phyloP scores from a whole-genome alignment of 2,797 vertebrate genomes.

The Lithobates pipiens region DNA sequence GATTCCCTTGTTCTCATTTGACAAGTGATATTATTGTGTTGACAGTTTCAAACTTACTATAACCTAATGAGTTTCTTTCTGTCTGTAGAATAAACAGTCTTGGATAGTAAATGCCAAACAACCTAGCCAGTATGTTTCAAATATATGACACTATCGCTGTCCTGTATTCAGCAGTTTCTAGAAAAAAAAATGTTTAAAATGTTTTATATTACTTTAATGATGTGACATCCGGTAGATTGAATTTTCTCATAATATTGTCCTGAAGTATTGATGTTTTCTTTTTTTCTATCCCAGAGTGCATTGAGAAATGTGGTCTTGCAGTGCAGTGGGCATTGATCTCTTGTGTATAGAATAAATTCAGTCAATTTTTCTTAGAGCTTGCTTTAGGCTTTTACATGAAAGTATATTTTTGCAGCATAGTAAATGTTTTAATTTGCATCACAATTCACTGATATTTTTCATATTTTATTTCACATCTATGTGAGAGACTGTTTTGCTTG shows the following conservation, averaged over 20 bases:
- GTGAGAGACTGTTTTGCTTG: slow-evolving; percentile 3
- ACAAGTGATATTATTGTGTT: slow-evolving; percentile 11
- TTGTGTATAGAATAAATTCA: slow-evolving; percentile 38
- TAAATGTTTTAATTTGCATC: slow-evolving; percentile 38
- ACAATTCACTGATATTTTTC: slow-evolving; percentile 13
- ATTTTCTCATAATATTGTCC: slow-evolving; percentile 49
- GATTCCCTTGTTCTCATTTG: neutral
- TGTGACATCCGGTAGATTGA: slow-evolving; percentile 41
- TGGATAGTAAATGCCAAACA: slow-evolving; percentile 18
- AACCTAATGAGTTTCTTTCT: slow-evolving; percentile 9
- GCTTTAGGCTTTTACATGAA: slow-evolving; percentile 44
- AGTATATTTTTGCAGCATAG: slow-evolving; percentile 24
- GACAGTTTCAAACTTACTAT: slow-evolving; percentile 28
- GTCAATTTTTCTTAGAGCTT: slow-evolving; percentile 21
- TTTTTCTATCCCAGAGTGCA: slow-evolving; percentile 40
- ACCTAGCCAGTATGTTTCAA: slow-evolving; percentile 6
- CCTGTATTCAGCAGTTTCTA: slow-evolving; percentile 10
- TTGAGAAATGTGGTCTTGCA: slow-evolving; percentile 41
- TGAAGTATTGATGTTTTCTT: slow-evolving; percentile 44
- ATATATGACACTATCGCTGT: slow-evolving; percentile 7
- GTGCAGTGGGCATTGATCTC: slow-evolving; percentile 44
- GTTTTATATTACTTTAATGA: slow-evolving; percentile 46
- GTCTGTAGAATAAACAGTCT: neutral
- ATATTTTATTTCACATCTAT: slow-evolving; percentile 19
- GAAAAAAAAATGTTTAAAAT: slow-evolving; percentile 34